Evolutionary conservation across 1,140 invertebrate genomes (phyloP), one percentile per base, ranked within the genome.

Genomic region (Tribolium madens): DNA sequence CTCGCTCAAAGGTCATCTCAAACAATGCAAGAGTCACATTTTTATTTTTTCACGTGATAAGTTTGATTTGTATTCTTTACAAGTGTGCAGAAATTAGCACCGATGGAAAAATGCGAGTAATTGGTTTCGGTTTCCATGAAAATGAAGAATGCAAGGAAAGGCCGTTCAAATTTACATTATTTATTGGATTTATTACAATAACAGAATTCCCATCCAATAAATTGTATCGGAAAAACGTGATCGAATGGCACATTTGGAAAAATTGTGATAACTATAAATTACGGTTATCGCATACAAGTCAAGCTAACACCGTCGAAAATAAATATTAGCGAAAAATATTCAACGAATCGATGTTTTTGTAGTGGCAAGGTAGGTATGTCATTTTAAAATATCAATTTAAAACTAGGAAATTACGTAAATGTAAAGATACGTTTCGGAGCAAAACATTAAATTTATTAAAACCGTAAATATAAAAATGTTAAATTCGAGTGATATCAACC

Each of bases 61-160:
- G 0, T 42, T 42, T 42, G 36, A 42, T 42, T 42, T 42, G 36
- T 42, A 42, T 42, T 42, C 36, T 9, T 2, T 26, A n/a, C 7
- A 9, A 42, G 36, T 42, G 36, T 42, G 36, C 36, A 42, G 36
- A 42, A 42, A 42, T 42, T 42, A 42, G 36, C 36, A 42, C 36
- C 36, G 36, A 42, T 42, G 36, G 36, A 21, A 17, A 72, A 72
- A 72, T 72, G 70, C 17, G 12, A 50, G 6, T 52, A 72, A 52
- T 72, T 1, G 70, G 13, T 47, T 71, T 21, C 17, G 46, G 36
- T 72, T 72, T 72, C 70, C 70, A 72, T 72, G 70, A 50, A 72
- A 13, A 17, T n/a, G 70, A 9, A 52, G 17, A 15, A 48, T 48
- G n/a, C 69, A 72, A 72, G 70, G 70, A 52, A 72, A 72, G 70